These are phyloP conservation scores for Pachyramphus minor DNA, from an alignment of 2,113 vertebrate genomes.

Conservation along the genomic window DNA sequence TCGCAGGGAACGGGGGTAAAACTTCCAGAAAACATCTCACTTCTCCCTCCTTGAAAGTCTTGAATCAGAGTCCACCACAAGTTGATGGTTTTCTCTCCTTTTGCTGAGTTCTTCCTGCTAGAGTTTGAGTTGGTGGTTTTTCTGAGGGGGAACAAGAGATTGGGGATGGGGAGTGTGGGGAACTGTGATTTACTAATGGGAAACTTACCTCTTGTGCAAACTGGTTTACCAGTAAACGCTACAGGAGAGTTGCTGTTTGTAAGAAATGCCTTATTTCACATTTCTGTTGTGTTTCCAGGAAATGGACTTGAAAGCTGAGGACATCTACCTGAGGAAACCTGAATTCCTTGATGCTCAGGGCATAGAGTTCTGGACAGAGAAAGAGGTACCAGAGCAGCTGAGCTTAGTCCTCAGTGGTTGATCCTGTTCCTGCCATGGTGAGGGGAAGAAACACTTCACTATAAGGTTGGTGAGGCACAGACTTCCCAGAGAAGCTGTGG, in stretches of 20 bases:
- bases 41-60: not conserved
- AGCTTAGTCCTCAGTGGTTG: not conserved
- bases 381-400: constrained; percentile 73
- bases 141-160: not conserved
- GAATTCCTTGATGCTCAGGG: constrained; percentile 75
- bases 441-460: not conserved
- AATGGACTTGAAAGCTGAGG: constrained; percentile 75
- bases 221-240: not conserved
- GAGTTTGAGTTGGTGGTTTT: not conserved
- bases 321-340: constrained; percentile 71
- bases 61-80: not conserved
- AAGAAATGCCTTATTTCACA: not conserved
- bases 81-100: not conserved
- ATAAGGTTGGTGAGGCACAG: not conserved
- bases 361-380: constrained; percentile 81
- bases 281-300: constrained; percentile 56
- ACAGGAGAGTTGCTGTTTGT: not conserved
- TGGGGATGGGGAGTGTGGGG: not conserved
- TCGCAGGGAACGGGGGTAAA: not conserved
- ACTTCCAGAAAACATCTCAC: not conserved
- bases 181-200: not conserved
- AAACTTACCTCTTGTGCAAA: not conserved
- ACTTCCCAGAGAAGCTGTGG: not conserved
- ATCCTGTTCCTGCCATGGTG: not conserved
- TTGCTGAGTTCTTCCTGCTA: not conserved